Evolutionary conservation across 35 echinoderm and acorn worm genomes (phyloP).

Genomic region (Heliocidaris erythrogramma): DNA sequence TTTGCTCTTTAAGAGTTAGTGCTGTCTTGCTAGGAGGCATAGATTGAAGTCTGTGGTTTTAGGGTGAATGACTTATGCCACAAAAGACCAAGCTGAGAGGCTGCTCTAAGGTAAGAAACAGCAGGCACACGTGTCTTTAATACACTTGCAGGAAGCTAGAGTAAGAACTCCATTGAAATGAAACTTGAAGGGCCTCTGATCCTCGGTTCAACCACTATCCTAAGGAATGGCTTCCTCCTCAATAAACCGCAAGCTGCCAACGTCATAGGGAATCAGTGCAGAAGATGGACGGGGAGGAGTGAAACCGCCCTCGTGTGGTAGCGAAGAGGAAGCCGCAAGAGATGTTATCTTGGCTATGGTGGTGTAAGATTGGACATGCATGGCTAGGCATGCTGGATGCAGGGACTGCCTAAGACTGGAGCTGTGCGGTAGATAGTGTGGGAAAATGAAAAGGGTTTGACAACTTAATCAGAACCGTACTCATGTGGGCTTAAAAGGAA

Average conservation of each 20-base stretch:
- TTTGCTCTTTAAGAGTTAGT: too few relatives aligned
- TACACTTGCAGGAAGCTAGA: not conserved
- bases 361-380: not conserved
- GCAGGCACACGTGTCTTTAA: not conserved
- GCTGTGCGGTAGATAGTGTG: not conserved
- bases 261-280: not conserved
- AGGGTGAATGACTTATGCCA: not conserved
- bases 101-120: not conserved
- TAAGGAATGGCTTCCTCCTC: not conserved
- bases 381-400: not conserved
- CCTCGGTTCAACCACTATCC: not conserved
- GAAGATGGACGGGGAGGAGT: not conserved
- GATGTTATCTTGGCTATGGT: slow-evolving; percentile 8
- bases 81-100: not conserved
- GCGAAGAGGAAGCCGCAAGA: not conserved
- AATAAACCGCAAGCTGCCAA: not conserved
- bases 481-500: not conserved
- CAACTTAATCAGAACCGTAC: not conserved
- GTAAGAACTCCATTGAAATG: not conserved
- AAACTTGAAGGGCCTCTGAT: not conserved
- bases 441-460: not conserved
- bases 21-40: not conserved
- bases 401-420: not conserved
- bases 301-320: slow-evolving; percentile 5
- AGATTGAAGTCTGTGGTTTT: not conserved